Evolutionary conservation across 23 tunicate genomes (phyloP), one percentile per base, ranked within the genome.

Genomic region (Diplosoma virens): DNA sequence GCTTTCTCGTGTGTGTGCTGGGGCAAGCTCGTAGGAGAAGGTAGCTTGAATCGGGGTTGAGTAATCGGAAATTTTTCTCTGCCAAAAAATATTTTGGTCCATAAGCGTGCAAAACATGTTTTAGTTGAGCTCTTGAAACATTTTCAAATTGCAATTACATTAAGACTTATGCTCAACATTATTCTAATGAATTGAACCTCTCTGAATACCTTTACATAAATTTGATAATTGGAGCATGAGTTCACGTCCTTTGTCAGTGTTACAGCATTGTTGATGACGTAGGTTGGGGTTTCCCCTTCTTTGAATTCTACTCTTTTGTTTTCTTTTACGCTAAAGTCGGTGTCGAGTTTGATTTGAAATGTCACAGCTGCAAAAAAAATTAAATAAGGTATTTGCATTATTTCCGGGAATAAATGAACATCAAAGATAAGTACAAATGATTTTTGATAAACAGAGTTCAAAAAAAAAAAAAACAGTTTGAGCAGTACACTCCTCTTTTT

Each of bases 1-100:
- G 9, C 90, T 41, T 30, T 23, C 37, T 16, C 32, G 33, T 9
- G 23, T 53, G 37, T 84, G 97, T 16, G 35, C 33, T 20, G 37
- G 34, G 25, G 81, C 22, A 33, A 90, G 26, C n/a, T 68, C 79
- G 47, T 72, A 90, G 3, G 60, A 66, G 53, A 90, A 17, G 5
- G 20, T 27, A 18, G 82, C 90, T 27, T 23, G 5, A 0, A 84
- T 31, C n/a, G 78, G 50, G 1, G 76, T 47, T 1, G 87, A 75
- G 66, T 90, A 90, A 41, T 90, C 90, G 22, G 61, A 47, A 20
- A 89, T 65, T 24, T 60, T 83, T 78, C 45, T 26, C 87, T n/a
- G n/a, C n/a, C n/a, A n/a, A n/a, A n/a, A n/a, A n/a, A n/a, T n/a
- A n/a, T n/a, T n/a, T n/a, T n/a, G n/a, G n/a, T n/a, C n/a, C n/a